These are phyloP conservation scores for Hypsibius dujardini DNA, from an alignment of 1,140 invertebrate genomes.

Conservation along the genomic window DNA sequence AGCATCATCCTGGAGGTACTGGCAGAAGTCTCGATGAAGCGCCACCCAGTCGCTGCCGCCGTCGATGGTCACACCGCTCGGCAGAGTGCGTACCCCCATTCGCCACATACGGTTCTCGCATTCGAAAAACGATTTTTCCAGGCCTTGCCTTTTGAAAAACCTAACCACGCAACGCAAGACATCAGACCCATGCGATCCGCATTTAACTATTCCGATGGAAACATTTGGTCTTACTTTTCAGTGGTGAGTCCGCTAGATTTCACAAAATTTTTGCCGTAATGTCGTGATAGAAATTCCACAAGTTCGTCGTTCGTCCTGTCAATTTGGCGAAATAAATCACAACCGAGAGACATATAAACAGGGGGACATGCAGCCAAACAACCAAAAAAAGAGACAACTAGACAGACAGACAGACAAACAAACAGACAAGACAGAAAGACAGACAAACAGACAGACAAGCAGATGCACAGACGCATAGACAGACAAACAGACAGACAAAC, in stretches of 20 bases:
- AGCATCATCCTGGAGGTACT: conserved; percentile 47
- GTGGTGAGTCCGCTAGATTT: conserved; percentile 89
- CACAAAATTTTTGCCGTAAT: conserved; percentile 74
- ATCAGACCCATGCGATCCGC: no score
- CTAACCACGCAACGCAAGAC: no score
- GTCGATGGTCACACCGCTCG: conserved; percentile 60
- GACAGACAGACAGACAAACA: no score
- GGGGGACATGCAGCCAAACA: conserved; percentile 18
- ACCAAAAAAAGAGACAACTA: no score
- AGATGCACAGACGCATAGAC: no score
- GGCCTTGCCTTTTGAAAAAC: conserved; percentile 88
- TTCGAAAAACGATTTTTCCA: conserved; percentile 89
- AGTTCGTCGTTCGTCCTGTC: conserved; percentile 51
- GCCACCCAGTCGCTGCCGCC: conserved; percentile 97
- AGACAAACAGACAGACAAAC: no score
- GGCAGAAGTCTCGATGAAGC: conserved; percentile 66
- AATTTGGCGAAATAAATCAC: no score
- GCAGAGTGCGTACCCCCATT: conserved; percentile 61
- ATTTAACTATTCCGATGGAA: no score
- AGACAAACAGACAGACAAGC: no score
- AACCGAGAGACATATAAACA: conserved; percentile 22
- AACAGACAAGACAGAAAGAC: no score
- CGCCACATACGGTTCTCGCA: conserved; percentile 97
- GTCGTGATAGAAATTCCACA: conserved; percentile 61
- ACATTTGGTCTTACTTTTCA: conserved; percentile 45